These are phyloP conservation scores for Dynastes grantii DNA, from an alignment of 2,888 invertebrate species.

Conservation along the genomic window DNA sequence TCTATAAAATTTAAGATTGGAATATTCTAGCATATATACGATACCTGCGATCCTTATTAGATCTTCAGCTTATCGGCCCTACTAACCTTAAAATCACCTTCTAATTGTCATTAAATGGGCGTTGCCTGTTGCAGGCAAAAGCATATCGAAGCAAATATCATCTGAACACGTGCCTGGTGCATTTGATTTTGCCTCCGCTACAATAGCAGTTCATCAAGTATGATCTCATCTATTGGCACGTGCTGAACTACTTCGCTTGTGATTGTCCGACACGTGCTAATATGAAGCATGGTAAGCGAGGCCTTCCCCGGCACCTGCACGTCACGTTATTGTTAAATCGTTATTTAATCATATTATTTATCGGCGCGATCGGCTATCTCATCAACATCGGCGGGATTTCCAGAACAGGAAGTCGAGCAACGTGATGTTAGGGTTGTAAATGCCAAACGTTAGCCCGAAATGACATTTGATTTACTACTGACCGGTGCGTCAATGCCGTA, in stretches of 20 bases:
- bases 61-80: background rate
- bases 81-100: background rate
- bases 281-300: slow-evolving; percentile 35
- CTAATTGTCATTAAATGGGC: background rate
- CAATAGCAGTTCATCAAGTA: slow-evolving; percentile 57
- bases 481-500: background rate
- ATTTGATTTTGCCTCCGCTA: slow-evolving; percentile 1
- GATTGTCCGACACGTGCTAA: slow-evolving; percentile 59
- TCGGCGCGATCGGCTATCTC: slow-evolving; percentile 2
- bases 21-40: too few species aligned
- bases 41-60: too few species aligned
- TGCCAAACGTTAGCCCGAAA: background rate
- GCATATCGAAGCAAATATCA: background rate
- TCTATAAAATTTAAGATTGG: too few species aligned
- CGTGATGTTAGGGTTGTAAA: background rate
- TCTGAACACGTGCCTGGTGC: background rate
- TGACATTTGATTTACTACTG: slow-evolving; percentile 36
- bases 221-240: slow-evolving; percentile 55
- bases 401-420: background rate
- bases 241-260: slow-evolving; percentile 38
- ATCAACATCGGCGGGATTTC: background rate
- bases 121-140: background rate
- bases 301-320: slow-evolving; percentile 51
- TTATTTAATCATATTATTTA: slow-evolving; percentile 59
- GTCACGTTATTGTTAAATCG: slow-evolving; percentile 58